A percentile compares a stretch with the other conserved stretches of the same genome.
Evolutionary conservation across 2,797 vertebrate species (phyloP).

Genomic region (Rhynchotus rufescens): DNA sequence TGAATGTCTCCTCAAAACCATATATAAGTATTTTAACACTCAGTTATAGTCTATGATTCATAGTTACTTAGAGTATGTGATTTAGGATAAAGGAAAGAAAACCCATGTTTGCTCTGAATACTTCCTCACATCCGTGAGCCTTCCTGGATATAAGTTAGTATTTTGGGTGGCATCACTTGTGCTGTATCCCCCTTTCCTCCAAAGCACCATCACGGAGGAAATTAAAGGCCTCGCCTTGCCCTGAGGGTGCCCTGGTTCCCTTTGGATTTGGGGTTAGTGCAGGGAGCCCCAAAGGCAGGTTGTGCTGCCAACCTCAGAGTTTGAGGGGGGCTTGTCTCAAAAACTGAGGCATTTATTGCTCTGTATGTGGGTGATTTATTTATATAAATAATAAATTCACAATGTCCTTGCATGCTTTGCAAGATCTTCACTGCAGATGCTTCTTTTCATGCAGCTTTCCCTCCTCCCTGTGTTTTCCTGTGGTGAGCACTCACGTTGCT

Average conservation of each 20-base stretch:
- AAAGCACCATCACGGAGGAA: background rate
- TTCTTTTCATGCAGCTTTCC: background rate
- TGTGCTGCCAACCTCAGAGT: background rate
- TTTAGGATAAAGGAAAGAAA: background rate
- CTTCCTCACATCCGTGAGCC: background rate
- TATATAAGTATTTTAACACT: background rate
- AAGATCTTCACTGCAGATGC: background rate
- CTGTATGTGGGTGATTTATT: background rate
- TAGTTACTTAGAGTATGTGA: background rate
- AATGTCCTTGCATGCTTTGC: background rate
- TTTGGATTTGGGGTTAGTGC: background rate
- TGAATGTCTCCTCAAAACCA: background rate
- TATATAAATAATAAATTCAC: background rate
- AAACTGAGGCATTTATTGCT: background rate
- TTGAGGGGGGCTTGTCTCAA: background rate
- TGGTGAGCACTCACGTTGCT: background rate
- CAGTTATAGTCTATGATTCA: background rate
- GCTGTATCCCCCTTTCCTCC: background rate
- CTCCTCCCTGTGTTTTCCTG: background rate
- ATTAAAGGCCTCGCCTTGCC: background rate
- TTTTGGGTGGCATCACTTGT: background rate
- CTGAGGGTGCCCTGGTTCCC: too few species aligned
- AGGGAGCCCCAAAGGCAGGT: background rate
- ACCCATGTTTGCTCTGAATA: background rate
- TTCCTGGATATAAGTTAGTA: background rate